phyloP scores from a whole-genome alignment of 1,140 invertebrate genomes.

The Drosophila sp. region DNA sequence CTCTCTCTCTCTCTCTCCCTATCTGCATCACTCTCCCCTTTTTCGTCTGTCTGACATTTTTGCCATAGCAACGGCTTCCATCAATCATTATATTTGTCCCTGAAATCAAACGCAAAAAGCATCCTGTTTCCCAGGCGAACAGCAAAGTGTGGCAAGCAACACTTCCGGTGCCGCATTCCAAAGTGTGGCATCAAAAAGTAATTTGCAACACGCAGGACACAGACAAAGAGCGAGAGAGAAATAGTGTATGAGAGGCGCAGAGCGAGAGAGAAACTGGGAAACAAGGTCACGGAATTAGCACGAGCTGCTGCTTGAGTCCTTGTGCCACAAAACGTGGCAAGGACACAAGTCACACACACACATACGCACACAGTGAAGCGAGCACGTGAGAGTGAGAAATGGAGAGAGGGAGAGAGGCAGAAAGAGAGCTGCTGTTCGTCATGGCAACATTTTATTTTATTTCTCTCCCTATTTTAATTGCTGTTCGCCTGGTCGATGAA shows the following conservation, averaged over 20 bases:
- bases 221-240: slow-evolving; percentile 21
- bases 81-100: slow-evolving; percentile 84
- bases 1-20: not conserved
- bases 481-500: slow-evolving; percentile 75
- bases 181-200: slow-evolving; percentile 32
- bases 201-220: slow-evolving; percentile 26
- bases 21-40: not conserved
- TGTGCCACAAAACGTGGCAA: slow-evolving; percentile 49
- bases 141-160: slow-evolving; percentile 48
- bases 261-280: slow-evolving; percentile 19
- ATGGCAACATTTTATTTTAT: slow-evolving; percentile 15
- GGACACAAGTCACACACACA: slow-evolving; percentile 24
- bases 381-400: not conserved
- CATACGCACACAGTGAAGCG: too few relatives aligned
- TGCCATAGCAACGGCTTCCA: slow-evolving; percentile 71
- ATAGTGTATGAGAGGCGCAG: slow-evolving; percentile 12
- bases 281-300: slow-evolving; percentile 61
- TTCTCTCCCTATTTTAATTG: slow-evolving; percentile 1
- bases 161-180: slow-evolving; percentile 59
- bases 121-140: slow-evolving; percentile 69
- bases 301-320: slow-evolving; percentile 48
- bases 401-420: not conserved
- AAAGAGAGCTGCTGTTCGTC: slow-evolving; percentile 21
- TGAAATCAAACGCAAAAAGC: slow-evolving; percentile 84
- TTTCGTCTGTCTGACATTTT: slow-evolving; percentile 48